phyloP scores from a whole-genome alignment of 2,113 vertebrate genomes.

The Candoia aspera region DNA sequence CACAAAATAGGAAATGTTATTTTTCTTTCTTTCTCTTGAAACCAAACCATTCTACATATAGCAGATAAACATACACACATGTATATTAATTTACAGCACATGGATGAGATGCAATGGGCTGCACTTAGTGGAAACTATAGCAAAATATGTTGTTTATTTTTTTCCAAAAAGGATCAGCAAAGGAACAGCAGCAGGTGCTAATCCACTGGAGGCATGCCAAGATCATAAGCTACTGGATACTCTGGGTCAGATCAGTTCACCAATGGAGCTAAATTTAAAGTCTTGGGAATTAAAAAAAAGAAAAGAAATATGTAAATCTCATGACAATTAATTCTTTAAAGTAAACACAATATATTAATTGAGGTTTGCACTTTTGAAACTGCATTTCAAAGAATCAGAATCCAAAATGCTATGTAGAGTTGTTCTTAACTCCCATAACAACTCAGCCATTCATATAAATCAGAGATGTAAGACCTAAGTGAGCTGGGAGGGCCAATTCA shows the following conservation, averaged over 20 bases:
- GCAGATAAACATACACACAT: background rate
- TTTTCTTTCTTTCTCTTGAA: background rate
- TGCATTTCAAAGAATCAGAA: background rate
- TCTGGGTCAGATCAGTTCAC: constrained; percentile 74
- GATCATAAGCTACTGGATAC: constrained; percentile 80
- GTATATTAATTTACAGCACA: background rate
- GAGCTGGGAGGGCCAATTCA: background rate
- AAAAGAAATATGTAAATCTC: background rate
- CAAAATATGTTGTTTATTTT: constrained; percentile 31
- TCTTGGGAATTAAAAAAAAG: constrained; percentile 53
- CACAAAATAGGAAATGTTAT: background rate
- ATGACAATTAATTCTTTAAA: constrained; percentile 48
- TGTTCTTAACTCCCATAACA: background rate
- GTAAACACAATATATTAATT: background rate
- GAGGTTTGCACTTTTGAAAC: background rate
- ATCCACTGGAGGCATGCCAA: constrained; percentile 67
- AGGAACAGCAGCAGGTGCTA: constrained; percentile 84
- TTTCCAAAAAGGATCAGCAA: background rate
- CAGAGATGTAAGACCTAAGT: background rate
- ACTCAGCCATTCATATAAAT: background rate
- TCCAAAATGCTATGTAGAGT: background rate
- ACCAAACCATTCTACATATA: background rate
- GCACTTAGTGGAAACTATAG: background rate
- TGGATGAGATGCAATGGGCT: background rate
- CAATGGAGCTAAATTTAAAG: constrained; percentile 84